Conservation (phyloP, 2,113 vertebrate species). For the Lamprologus ornatipinnis region DNA sequence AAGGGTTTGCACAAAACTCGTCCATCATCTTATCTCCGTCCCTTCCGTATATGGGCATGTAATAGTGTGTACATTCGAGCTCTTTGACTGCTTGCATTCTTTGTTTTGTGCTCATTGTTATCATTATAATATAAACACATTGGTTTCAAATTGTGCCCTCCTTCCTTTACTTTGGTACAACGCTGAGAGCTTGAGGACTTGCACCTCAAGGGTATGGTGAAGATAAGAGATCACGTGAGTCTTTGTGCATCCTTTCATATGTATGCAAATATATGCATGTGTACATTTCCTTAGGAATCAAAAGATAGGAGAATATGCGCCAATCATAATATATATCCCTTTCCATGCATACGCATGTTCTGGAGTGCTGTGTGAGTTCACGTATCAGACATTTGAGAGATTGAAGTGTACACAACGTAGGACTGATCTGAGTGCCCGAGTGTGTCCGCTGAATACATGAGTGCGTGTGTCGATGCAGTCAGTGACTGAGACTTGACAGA, state of each 20-base stretch:
- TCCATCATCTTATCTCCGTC: not conserved
- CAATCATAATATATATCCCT: not conserved
- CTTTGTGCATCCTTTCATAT: slow-evolving; percentile 15
- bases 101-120: slow-evolving; percentile 8
- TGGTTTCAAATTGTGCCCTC: slow-evolving; percentile 15
- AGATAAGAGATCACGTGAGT: slow-evolving; percentile 33
- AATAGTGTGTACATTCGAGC: not conserved
- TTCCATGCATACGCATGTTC: not conserved
- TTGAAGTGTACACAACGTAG: not conserved
- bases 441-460: slow-evolving; percentile 14
- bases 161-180: slow-evolving; percentile 24
- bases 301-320: slow-evolving; percentile 15
- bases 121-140: not conserved
- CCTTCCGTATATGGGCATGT: not conserved
- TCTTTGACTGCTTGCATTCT: not conserved
- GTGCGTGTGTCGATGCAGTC: not conserved
- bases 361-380: not conserved
- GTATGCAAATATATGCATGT: slow-evolving; percentile 42
- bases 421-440: slow-evolving; percentile 8
- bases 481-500: not conserved
- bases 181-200: not conserved
- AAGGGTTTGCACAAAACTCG: not conserved
- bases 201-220: slow-evolving; percentile 21
- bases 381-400: slow-evolving; percentile 22
- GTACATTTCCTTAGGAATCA: slow-evolving; percentile 42